phyloP scores from a whole-genome alignment of 2,797 vertebrate genomes.

The Siniperca obscura region DNA sequence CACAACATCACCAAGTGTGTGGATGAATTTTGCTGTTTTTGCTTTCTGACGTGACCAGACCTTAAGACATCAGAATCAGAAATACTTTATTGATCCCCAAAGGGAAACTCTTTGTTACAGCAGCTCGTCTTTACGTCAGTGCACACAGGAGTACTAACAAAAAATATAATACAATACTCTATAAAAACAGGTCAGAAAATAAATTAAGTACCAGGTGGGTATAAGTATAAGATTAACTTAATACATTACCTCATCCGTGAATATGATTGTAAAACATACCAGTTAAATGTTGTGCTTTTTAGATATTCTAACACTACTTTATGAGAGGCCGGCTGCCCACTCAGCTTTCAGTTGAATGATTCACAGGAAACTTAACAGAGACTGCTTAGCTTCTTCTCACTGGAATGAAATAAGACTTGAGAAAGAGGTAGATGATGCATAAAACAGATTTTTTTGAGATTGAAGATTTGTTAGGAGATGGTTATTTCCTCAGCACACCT shows the following conservation, averaged over 20 bases:
- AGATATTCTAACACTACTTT: neutral
- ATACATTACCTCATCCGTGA: too few species aligned
- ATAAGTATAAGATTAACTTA: too few species aligned
- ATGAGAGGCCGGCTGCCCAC: neutral
- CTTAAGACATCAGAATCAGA: too few species aligned
- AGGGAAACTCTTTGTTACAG: too few species aligned
- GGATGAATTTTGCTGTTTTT: neutral
- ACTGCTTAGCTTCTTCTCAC: neutral
- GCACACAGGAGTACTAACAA: too few species aligned
- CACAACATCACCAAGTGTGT: neutral
- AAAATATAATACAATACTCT: too few species aligned
- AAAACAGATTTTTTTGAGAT: neutral
- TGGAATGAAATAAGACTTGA: neutral
- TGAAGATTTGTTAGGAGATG: neutral
- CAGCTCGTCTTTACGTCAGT: too few species aligned
- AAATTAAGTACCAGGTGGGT: too few species aligned
- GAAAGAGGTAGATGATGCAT: neutral
- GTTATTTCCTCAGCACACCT: too few species aligned
- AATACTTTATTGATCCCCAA: too few species aligned
- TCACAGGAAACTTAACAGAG: neutral
- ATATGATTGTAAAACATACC: neutral
- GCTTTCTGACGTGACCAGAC: neutral
- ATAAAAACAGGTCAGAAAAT: too few species aligned
- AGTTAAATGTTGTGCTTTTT: neutral
- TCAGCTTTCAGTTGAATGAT: slow-evolving; percentile 2